Evolutionary conservation across 2,888 invertebrate genomes (phyloP).

Genomic region (Leptothorax acervorum): DNA sequence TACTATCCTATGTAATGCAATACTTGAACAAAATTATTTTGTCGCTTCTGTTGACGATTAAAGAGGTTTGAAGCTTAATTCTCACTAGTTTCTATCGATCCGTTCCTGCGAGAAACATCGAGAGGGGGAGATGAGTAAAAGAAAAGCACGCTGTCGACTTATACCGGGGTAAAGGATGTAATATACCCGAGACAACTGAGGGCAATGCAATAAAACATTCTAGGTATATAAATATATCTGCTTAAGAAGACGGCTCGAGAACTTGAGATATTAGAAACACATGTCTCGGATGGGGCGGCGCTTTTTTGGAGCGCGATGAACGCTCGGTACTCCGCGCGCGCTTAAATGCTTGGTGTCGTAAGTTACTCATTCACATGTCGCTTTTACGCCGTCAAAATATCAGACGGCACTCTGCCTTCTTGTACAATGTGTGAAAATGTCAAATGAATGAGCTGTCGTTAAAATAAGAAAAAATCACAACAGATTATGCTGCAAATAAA

Average conservation of each 20-base stretch:
- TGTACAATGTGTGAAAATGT: not conserved
- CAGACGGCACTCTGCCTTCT: not conserved
- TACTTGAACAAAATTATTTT: not conserved
- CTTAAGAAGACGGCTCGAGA: constrained; percentile 34
- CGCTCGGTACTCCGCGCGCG: not conserved
- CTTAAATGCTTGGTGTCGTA: not conserved
- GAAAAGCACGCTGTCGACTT: constrained; percentile 16
- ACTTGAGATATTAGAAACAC: constrained; percentile 52
- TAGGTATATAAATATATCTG: constrained; percentile 51
- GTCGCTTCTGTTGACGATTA: not conserved
- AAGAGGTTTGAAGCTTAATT: not conserved
- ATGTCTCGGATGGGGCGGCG: constrained; percentile 40
- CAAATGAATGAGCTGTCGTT: not conserved
- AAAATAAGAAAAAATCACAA: not conserved
- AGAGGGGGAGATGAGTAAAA: not conserved
- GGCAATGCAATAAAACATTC: constrained; percentile 46
- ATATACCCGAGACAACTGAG: constrained; percentile 17
- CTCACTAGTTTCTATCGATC: constrained; percentile 32
- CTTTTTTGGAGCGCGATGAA: constrained; percentile 37
- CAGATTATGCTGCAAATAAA: not conserved
- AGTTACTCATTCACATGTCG: constrained; percentile 24
- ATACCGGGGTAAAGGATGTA: constrained; percentile 12
- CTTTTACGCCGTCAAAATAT: constrained; percentile 25
- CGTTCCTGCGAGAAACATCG: not conserved
- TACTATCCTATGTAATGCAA: not conserved